Evolutionary conservation across 2,113 vertebrate genomes (phyloP), one percentile per base, ranked within the genome.

Genomic region (Xyrauchen texanus): DNA sequence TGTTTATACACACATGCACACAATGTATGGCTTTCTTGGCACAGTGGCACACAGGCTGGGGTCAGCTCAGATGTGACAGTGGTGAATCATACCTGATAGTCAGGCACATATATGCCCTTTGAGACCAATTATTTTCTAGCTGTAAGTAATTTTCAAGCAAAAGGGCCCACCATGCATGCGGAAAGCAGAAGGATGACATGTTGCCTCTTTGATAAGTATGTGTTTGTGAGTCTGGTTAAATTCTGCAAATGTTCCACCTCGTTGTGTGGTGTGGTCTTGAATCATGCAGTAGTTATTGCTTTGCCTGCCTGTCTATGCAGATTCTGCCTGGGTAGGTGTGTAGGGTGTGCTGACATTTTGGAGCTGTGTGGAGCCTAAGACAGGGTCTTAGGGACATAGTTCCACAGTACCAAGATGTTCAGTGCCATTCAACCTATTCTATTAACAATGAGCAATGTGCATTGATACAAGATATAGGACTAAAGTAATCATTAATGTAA

Each of bases 91-190:
- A 70, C 80, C 77, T 72, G 80, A 79, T 62, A 60, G 57, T 46
- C 70, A 75, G 61, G 21, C 42, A 46, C 45, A 49, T n/a, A 72
- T 76, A 79, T 73, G 75, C 81, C 71, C 78, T 81, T 53, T 76
- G 83, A 86, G 83, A 85, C 76, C 76, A 77, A 80, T 81, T 83
- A 83, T 82, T 79, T 75, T 52, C 76, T 77, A 73, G 58, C 70
- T 81, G 67, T 73, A 70, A 83, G 47, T 82, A 76, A 76, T 85
- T 85, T 81, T 46, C 47, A 76, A 76, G 70, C 61, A 55, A 64
- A 72, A 61, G 53, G 66, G 68, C 58, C 21, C 64, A 34, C 58
- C 70, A 4, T 82, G 51, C 76, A 7, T 34, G 52, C 79, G 16
- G 68, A 74, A 53, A 44, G 61, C 53, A 8, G 58, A 83, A 81